A percentile compares a stretch with the other conserved stretches of the same genome.
Evolutionary conservation across 2,888 invertebrate genomes (phyloP).

Genomic region (Noctua pronuba): DNA sequence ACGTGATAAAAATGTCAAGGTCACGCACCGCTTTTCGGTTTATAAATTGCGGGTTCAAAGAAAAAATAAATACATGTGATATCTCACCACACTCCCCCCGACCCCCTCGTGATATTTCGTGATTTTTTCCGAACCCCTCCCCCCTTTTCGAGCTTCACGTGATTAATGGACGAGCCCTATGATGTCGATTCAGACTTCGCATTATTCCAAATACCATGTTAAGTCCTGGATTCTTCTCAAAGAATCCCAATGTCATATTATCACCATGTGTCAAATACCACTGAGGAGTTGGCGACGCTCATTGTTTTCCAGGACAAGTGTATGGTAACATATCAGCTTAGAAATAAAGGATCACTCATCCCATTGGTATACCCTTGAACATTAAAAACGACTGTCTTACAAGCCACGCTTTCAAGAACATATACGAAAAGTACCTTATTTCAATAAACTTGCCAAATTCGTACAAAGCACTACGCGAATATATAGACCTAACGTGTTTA

Average conservation of each 20-base stretch:
- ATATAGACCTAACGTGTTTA: slow-evolving; percentile 38
- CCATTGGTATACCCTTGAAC: not conserved
- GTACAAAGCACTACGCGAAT: slow-evolving; percentile 36
- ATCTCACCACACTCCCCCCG: no score
- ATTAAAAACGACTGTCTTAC: not conserved
- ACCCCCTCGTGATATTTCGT: no score
- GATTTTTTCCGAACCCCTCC: no score
- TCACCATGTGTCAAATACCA: not conserved
- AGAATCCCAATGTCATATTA: not conserved
- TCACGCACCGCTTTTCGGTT: no score
- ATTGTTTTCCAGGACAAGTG: not conserved
- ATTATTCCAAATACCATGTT: not conserved
- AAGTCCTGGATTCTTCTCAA: not conserved
- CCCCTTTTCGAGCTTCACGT: no score
- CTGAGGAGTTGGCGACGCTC: not conserved
- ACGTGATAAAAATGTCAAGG: no score
- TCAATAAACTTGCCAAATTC: slow-evolving; percentile 47
- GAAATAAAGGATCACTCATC: not conserved
- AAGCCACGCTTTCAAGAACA: not conserved
- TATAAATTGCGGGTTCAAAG: no score
- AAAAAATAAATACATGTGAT: no score
- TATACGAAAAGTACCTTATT: slow-evolving; percentile 7
- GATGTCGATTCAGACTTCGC: not conserved
- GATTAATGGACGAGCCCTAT: no score
- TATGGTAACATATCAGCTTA: no score